Base-by-base conservation (phyloP, 2,113 vertebrate species). In the Corythornis cristatus region DNA sequence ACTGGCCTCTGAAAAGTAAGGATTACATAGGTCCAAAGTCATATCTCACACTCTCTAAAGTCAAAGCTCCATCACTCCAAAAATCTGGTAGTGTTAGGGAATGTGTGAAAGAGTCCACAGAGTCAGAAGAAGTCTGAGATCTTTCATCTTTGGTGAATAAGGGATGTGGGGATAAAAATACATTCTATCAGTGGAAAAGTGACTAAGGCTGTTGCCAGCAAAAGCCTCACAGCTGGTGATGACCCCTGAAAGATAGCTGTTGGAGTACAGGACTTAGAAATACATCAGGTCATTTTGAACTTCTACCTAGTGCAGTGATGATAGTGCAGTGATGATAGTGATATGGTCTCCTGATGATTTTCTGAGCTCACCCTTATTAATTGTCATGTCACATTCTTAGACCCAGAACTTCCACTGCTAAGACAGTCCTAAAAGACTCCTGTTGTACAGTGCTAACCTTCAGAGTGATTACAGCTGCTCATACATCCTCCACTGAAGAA, bases 361-460 rank as follows among this genome's bases (percentile, higher is more conserved):
- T 53, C 46, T 35, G 57, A 77, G 29, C 31, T 60, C 40, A 20
- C 15, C 43, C 31, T 64, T 8, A 3, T 21, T 11, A 10, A 64
- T 50, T 4, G 0, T 23, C 28, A 9, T 0, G 2, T 35, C 7
- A 0, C 45, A 29, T 48, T 25, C 21, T 43, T 11, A 84, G 60
- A 89, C 6, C 35, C 35, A 73, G 23, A 50, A 31, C 20, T 45
- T 29, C 28, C 20, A 23, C 29, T 16, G 20, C 18, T 10, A 25
- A 21, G 0, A 6, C 1, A 0, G 10, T 26, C 58, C 48, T 70
- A 35, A 5, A 60, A 61, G 45, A 9, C 23, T 68, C 15, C n/a
- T 22, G 46, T 2, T 13, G 50, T 21, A 33, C 2, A 22, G 37
- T 0, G 0, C 21, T 2, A 3, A 23, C 14, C 26, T 73, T n/a